A percentile compares a stretch with the other conserved stretches of the same genome.
phyloP scores from a whole-genome alignment of 2,888 invertebrate genomes.

The Plebejus argus region DNA sequence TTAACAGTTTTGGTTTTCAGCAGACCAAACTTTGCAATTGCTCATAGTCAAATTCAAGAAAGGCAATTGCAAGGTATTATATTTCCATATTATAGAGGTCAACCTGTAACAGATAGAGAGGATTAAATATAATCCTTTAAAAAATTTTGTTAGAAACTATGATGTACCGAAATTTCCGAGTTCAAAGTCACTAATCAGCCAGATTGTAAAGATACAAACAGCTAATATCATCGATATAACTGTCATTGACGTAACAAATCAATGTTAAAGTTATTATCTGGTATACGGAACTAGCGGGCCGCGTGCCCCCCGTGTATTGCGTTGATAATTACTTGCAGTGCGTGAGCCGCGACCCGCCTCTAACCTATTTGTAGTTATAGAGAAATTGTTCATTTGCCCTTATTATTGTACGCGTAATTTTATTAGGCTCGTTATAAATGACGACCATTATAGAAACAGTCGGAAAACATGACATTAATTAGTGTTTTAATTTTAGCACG shows the following conservation, averaged over 20 bases:
- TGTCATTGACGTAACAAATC: constrained; percentile 34
- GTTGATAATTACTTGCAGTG: constrained; percentile 46
- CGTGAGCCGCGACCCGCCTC: constrained; percentile 45
- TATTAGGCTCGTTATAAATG: constrained; percentile 16
- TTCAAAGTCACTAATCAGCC: no score
- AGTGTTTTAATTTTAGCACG: background rate
- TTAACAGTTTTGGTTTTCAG: no score
- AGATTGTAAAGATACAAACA: background rate
- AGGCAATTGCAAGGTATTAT: no score
- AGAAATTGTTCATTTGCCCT: constrained; percentile 23
- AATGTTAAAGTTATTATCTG: background rate
- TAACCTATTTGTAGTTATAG: constrained; percentile 45
- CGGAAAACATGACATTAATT: constrained; percentile 16
- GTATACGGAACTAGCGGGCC: constrained; percentile 21
- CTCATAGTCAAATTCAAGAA: no score
- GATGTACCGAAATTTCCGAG: no score
- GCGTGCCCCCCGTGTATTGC: constrained; percentile 33
- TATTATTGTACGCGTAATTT: constrained; percentile 24
- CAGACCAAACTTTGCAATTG: no score
- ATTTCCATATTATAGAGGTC: no score
- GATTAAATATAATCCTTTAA: no score
- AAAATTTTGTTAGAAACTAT: no score
- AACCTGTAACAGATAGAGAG: no score
- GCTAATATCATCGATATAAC: background rate
- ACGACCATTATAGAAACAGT: constrained; percentile 14